Percentiles rank a stretch among this genome's conserved stretches.
Evolutionary conservation across 2,888 invertebrate species (phyloP).

Genomic region (Melanchra persicariae): DNA sequence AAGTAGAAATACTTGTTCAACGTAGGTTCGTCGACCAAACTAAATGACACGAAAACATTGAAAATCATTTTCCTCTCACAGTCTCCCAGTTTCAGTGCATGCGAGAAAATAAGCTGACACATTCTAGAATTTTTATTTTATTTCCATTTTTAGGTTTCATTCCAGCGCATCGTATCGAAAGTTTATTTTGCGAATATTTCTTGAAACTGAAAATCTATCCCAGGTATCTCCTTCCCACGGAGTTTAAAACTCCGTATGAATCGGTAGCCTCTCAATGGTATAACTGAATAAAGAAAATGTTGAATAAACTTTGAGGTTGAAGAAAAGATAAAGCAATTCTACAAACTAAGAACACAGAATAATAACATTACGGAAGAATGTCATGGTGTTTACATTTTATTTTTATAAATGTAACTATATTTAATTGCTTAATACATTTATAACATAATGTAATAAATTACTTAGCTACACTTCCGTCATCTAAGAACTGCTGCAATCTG

Average conservation of each 20-base stretch:
- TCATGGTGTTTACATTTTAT: not conserved
- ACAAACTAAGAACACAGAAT: slow-evolving; percentile 8
- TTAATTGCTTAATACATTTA: too few species aligned
- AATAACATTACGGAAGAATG: not conserved
- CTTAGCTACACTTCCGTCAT: not conserved
- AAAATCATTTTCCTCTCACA: slow-evolving; percentile 43
- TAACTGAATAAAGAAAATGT: slow-evolving; percentile 34
- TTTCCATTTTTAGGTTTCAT: slow-evolving; percentile 40
- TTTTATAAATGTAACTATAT: not conserved
- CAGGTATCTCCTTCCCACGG: slow-evolving; percentile 14
- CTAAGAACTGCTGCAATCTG: not conserved
- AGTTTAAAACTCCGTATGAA: slow-evolving; percentile 34
- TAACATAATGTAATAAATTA: too few species aligned
- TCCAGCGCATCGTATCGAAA: slow-evolving; percentile 15
- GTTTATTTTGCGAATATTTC: slow-evolving; percentile 46
- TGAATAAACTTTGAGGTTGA: slow-evolving; percentile 26
- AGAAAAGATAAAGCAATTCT: slow-evolving; percentile 19
- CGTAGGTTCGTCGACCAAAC: slow-evolving; percentile 36
- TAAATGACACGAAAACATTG: slow-evolving; percentile 42
- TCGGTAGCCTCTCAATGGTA: slow-evolving; percentile 18
- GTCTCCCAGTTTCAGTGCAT: slow-evolving; percentile 33
- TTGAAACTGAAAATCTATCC: slow-evolving; percentile 29
- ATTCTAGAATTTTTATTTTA: slow-evolving; percentile 49
- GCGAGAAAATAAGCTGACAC: slow-evolving; percentile 51
- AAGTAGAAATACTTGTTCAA: slow-evolving; percentile 17